Evolutionary conservation across 2,113 vertebrate species (phyloP).

Genomic region (Candoia aspera): DNA sequence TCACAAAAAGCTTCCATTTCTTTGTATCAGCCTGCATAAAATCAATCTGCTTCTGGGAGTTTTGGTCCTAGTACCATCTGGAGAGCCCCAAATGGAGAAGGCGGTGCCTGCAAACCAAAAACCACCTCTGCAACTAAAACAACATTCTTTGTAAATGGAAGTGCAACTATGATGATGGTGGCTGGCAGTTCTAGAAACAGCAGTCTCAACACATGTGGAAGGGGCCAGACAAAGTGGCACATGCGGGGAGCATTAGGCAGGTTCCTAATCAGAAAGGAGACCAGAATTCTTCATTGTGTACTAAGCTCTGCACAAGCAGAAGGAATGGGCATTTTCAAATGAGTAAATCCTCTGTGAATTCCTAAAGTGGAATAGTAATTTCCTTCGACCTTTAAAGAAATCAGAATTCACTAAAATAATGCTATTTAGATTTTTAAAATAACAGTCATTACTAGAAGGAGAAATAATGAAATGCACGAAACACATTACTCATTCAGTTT

Average conservation of each 20-base stretch:
- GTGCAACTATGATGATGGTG: not conserved
- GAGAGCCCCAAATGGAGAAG: not conserved
- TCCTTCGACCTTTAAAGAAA: not conserved
- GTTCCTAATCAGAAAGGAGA: not conserved
- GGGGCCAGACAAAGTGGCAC: not conserved
- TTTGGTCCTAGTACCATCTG: not conserved
- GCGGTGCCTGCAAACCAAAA: not conserved
- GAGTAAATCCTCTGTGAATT: not conserved
- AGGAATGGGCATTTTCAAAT: not conserved
- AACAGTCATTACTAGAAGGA: not conserved
- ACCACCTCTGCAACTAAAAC: not conserved
- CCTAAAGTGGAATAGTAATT: not conserved
- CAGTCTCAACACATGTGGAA: not conserved
- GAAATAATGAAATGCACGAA: not conserved
- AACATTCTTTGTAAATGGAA: not conserved
- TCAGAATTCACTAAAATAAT: not conserved
- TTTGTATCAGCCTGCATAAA: not conserved
- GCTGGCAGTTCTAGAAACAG: not conserved
- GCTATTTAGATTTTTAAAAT: not conserved
- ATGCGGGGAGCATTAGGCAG: not conserved
- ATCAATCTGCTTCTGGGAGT: not conserved
- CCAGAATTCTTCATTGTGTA: not conserved
- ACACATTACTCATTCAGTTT: not conserved
- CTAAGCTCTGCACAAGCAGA: not conserved
- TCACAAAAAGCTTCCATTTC: not conserved